Percentiles rank a stretch among this genome's conserved stretches.
Evolutionary conservation across 1,140 invertebrate genomes (phyloP).

Genomic region (fruit fly (Drosophila melanogaster)): Release_6_plus_ISO1_MT NC_004354.4:19377501-19378000

Average conservation of each 20-base stretch:
- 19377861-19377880: conserved; percentile 8
- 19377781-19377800: conserved; percentile 9
- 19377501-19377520: not conserved
- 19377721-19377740: not conserved
- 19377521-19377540: conserved; percentile 44
- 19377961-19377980: conserved; percentile 51
- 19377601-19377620: conserved; percentile 56
- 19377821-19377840: conserved; percentile 21
- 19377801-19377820: conserved; percentile 22
- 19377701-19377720: not conserved
- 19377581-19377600: conserved; percentile 44
- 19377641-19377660: conserved; percentile 21
- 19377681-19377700: not conserved
- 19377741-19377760: not conserved
- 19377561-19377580: conserved; percentile 62
- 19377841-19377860: conserved; percentile 16
- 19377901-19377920: conserved; percentile 41
- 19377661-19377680: conserved; percentile 72
- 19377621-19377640: conserved; percentile 5
- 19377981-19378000: conserved; percentile 62
- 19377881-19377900: conserved; percentile 33
- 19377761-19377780: not conserved
- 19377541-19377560: conserved; percentile 51
- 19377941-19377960: conserved; percentile 57
- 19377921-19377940: conserved; percentile 74